phyloP scores from a whole-genome alignment of 2,797 vertebrate genomes.

The Heteromormyrus szaboi region DNA sequence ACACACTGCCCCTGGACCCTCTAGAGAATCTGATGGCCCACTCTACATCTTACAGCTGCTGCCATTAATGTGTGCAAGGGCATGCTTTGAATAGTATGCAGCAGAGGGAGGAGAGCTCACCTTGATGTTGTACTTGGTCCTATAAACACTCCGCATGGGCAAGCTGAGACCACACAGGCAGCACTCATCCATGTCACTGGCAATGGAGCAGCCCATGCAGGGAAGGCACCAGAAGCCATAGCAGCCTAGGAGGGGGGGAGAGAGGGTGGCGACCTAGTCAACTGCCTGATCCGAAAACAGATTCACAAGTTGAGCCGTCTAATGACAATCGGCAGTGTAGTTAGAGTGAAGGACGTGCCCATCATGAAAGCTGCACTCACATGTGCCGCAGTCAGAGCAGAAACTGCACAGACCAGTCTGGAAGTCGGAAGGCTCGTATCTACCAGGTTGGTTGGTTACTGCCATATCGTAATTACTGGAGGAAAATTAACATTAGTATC shows the following conservation, averaged over 20 bases:
- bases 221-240: slow-evolving; percentile 50
- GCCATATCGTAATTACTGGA: slow-evolving; percentile 41
- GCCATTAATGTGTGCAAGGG: not conserved
- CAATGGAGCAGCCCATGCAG: slow-evolving; percentile 63
- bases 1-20: not conserved
- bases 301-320: not conserved
- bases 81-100: not conserved
- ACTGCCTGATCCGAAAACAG: not conserved
- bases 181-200: slow-evolving; percentile 67
- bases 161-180: slow-evolving; percentile 60
- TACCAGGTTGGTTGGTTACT: slow-evolving; percentile 55
- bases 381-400: slow-evolving; percentile 56
- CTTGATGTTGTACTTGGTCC: slow-evolving; percentile 70
- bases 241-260: slow-evolving; percentile 47
- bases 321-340: not conserved
- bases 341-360: no score
- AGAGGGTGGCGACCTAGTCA: not conserved
- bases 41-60: not conserved
- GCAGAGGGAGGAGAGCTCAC: slow-evolving; percentile 47
- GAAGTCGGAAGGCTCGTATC: slow-evolving; percentile 44
- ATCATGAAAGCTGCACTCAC: slow-evolving; percentile 52
- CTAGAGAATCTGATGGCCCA: not conserved
- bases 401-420: slow-evolving; percentile 57
- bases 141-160: slow-evolving; percentile 70
- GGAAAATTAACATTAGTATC: not conserved